Conservation (phyloP, 2,113 vertebrate genomes). For the Naja naja region DNA sequence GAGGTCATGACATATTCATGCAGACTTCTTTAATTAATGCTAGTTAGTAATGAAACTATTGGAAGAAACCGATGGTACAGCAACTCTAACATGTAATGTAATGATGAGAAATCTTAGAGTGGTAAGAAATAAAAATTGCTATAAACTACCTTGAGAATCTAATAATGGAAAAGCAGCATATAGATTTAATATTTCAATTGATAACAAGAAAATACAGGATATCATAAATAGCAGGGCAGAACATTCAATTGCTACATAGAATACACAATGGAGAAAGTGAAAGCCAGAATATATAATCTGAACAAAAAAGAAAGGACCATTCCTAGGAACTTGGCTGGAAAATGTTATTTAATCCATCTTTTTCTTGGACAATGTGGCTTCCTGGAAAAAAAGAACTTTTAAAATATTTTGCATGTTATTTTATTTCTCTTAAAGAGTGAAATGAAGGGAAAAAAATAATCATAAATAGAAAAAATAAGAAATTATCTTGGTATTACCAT, state of each 20-base stretch:
- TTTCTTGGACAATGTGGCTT: neutral
- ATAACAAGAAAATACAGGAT: neutral
- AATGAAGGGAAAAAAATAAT: neutral
- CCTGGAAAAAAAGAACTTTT: neutral
- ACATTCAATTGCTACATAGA: neutral
- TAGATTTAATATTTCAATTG: neutral
- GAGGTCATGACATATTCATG: neutral
- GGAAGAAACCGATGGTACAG: neutral
- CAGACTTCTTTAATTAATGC: neutral
- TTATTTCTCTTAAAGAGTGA: neutral
- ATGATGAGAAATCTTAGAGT: neutral
- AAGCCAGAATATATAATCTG: neutral
- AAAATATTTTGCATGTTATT: neutral
- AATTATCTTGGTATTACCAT: neutral
- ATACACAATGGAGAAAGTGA: neutral
- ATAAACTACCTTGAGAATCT: neutral
- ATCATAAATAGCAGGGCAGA: neutral
- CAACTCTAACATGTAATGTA: neutral
- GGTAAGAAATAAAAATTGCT: neutral
- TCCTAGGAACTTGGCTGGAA: neutral
- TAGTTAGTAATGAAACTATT: neutral
- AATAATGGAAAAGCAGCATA: neutral
- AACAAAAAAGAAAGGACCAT: neutral
- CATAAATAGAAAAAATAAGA: neutral
- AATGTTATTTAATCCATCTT: neutral